Conservation (phyloP, 2,113 vertebrate genomes). For the Pipra filicauda region DNA sequence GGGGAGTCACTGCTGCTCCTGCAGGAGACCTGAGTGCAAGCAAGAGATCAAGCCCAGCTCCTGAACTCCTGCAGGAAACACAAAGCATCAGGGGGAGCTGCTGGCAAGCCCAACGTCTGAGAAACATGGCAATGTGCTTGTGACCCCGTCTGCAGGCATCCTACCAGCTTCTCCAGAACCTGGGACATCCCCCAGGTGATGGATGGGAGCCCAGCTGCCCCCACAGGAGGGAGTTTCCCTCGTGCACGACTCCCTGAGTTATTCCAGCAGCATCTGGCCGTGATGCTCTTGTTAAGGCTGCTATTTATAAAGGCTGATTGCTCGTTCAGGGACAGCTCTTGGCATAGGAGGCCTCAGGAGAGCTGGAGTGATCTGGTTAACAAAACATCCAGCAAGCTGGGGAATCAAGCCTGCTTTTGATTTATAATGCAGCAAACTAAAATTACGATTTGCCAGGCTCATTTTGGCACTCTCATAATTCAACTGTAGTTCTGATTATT, state of each 20-base stretch:
- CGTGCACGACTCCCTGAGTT: neutral
- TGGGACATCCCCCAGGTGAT: constrained; percentile 26
- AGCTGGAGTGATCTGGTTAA: constrained; percentile 46
- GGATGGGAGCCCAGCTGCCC: constrained; percentile 46
- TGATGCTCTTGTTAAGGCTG: constrained; percentile 12
- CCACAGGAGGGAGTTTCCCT: constrained; percentile 50
- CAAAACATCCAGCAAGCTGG: constrained; percentile 56
- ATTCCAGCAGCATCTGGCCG: constrained; percentile 42
- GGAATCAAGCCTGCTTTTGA: constrained; percentile 62
- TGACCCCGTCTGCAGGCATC: constrained; percentile 19
- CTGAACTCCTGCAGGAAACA: constrained; percentile 51
- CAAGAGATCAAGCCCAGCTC: constrained; percentile 36
- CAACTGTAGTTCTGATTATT: constrained; percentile 43
- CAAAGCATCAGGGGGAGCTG: constrained; percentile 54
- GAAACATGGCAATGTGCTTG: neutral
- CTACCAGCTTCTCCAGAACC: constrained; percentile 27
- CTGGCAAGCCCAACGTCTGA: neutral
- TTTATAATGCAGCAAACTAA: constrained; percentile 49
- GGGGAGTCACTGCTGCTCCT: constrained; percentile 45
- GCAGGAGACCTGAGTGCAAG: constrained; percentile 6
- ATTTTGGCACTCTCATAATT: constrained; percentile 60
- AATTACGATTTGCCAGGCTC: constrained; percentile 50
- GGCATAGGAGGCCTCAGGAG: constrained; percentile 7
- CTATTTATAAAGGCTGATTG: constrained; percentile 68
- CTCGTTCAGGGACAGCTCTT: constrained; percentile 35